Percentiles rank a stretch among this genome's conserved stretches.
Evolutionary conservation across 2,113 vertebrate species (phyloP).

Genomic region (Elgaria multicarinata): DNA sequence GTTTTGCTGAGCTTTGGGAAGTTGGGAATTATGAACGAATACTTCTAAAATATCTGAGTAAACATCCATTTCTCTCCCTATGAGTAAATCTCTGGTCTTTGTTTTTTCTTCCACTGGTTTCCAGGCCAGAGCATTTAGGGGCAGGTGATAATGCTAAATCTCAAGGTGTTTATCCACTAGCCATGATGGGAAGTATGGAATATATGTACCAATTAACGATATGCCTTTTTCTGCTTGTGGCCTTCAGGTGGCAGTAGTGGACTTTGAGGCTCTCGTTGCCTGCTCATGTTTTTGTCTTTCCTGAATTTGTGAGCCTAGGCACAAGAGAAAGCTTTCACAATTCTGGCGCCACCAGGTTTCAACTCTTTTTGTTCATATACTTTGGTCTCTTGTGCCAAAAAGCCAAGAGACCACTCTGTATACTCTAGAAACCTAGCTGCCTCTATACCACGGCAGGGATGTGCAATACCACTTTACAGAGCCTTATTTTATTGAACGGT

Average conservation of each 20-base stretch:
- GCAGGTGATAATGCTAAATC: background rate
- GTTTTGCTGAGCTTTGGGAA: background rate
- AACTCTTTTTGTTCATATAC: conserved; percentile 11
- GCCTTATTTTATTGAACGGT: background rate
- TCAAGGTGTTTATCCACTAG: accelerated
- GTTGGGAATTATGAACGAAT: conserved; percentile 10
- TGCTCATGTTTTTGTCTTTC: background rate
- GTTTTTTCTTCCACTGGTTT: background rate
- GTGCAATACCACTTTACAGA: background rate
- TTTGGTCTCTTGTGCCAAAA: background rate
- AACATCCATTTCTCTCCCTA: background rate
- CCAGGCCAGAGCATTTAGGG: background rate
- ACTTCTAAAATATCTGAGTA: background rate
- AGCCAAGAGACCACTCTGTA: conserved; percentile 21
- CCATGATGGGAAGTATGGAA: background rate
- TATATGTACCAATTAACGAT: background rate
- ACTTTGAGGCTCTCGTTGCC: background rate
- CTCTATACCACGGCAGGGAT: background rate
- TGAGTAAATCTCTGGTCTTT: no score
- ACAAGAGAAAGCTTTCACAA: conserved; percentile 7
- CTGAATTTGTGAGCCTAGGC: background rate
- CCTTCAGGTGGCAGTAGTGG: conserved; percentile 65
- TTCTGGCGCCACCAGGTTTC: conserved; percentile 26
- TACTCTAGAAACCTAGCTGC: background rate
- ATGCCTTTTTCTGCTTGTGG: background rate